These are phyloP conservation scores for Xenopus borealis DNA, from an alignment of 2,113 vertebrate species.

Conservation along the genomic window DNA sequence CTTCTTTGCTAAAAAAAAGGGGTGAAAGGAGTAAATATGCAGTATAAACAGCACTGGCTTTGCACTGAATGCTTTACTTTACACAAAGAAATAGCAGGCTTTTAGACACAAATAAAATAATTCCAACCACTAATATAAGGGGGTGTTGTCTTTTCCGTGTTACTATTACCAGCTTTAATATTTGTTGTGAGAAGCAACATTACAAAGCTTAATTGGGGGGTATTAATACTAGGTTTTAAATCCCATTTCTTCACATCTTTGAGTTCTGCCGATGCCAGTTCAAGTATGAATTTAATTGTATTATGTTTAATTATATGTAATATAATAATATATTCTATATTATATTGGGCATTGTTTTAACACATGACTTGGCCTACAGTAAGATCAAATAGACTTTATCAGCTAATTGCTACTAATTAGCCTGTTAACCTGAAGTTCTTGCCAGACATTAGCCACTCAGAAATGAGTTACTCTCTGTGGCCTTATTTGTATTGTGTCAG, in stretches of 20 bases:
- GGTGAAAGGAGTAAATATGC: no score
- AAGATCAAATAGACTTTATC: background rate
- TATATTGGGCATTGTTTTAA: no score
- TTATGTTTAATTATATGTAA: background rate
- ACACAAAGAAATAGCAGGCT: no score
- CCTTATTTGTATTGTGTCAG: conserved; percentile 44
- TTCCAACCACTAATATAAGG: no score
- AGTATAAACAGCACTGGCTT: no score
- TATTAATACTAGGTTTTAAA: background rate
- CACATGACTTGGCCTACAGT: background rate
- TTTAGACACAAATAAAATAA: no score
- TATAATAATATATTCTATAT: background rate
- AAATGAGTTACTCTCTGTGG: conserved; percentile 25
- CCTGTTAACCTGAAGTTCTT: conserved; percentile 21
- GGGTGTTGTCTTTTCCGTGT: no score
- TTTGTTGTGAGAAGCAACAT: no score
- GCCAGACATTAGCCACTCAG: conserved; percentile 8
- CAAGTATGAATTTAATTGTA: background rate
- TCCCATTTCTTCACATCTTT: background rate
- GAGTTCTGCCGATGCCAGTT: background rate
- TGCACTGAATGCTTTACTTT: no score
- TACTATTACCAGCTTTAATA: no score
- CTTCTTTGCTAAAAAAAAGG: no score
- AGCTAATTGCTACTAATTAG: conserved; percentile 19
- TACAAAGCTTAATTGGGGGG: no score